Evolutionary conservation across 2,888 invertebrate genomes (phyloP), one percentile per base, ranked within the genome.

Genomic region (Lysandra bellargus): DNA sequence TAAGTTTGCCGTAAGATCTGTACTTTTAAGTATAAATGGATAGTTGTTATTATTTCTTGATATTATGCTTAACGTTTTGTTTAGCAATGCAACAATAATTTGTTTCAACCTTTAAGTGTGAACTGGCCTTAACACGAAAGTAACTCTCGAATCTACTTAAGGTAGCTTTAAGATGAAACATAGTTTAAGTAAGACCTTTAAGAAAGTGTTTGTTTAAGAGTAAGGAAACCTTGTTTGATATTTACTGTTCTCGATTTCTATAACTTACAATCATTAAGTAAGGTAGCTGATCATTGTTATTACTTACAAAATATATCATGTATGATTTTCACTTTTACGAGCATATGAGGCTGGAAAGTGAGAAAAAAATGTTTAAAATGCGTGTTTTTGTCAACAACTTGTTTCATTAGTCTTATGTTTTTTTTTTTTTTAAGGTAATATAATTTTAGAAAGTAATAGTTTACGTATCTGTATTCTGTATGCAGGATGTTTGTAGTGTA

Each of bases 81-180:
- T 64, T 33, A 17, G 69, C 30, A 4, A 64, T 30, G 7, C 44
- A 30, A 14, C 14, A 69, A 33, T 5, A 30, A 33, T 69, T 64
- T 17, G 69, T 69, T 14, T 30, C 0, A 40, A 40, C 23, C 40
- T 17, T 44, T n/a, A n/a, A 40, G 74, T 73, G 40, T 74, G 44
- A 74, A 74, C 44, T 74, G n/a, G 74, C 74, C 23, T 40, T 74
- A 74, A 74, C 74, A 44, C 33, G 33, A 69, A 30, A 14, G 14
- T 37, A 44, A n/a, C 4, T 73, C 73, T 44, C 44, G 40, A 17
- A 74, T 33, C 69, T 33, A 69, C 69, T 69, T 69, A 14, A 5
- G 33, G 30, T 2, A 74, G 44, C 7, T n/a, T 74, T 44, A 74
- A 44, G 4, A 23, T 44, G 3, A 74, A n/a, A n/a, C 37, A 40